These are phyloP conservation scores for Heliornis fulica DNA, from an alignment of 2,113 vertebrate species.

Conservation along the genomic window DNA sequence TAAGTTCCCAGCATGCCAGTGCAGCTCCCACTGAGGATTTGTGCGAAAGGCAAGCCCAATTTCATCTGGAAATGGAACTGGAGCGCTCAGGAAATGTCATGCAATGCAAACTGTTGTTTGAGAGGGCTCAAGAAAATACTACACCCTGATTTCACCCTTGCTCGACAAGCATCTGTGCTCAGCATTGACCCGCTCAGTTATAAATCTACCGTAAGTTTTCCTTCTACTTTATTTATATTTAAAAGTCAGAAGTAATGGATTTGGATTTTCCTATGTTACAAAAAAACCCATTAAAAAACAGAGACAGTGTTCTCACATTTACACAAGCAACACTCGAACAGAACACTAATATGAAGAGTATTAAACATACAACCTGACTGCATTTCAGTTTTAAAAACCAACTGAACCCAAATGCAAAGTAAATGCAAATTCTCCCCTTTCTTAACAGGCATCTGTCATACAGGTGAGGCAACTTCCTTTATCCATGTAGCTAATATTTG, in stretches of 20 bases:
- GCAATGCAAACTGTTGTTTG: neutral
- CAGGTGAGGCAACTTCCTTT: neutral
- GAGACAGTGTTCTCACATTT: neutral
- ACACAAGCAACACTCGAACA: neutral
- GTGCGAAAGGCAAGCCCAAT: neutral
- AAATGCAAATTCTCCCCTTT: neutral
- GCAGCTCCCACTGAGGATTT: neutral
- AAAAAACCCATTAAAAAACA: neutral
- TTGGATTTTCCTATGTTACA: neutral
- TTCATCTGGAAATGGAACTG: neutral
- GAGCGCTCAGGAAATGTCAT: neutral
- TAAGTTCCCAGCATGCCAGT: neutral
- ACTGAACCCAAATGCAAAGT: neutral
- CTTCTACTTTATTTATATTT: neutral
- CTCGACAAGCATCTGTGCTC: neutral
- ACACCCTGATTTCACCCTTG: neutral
- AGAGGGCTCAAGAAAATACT: neutral
- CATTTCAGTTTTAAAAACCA: neutral
- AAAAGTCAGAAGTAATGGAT: neutral
- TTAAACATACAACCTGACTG: neutral
- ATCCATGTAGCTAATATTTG: neutral
- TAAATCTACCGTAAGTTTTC: neutral
- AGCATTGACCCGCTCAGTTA: neutral
- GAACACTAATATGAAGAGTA: neutral
- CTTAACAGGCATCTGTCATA: neutral